A percentile compares a stretch with the other conserved stretches of the same genome.
Evolutionary conservation across 2,113 vertebrate species (phyloP).

Genomic region (Damaliscus lunatus): DNA sequence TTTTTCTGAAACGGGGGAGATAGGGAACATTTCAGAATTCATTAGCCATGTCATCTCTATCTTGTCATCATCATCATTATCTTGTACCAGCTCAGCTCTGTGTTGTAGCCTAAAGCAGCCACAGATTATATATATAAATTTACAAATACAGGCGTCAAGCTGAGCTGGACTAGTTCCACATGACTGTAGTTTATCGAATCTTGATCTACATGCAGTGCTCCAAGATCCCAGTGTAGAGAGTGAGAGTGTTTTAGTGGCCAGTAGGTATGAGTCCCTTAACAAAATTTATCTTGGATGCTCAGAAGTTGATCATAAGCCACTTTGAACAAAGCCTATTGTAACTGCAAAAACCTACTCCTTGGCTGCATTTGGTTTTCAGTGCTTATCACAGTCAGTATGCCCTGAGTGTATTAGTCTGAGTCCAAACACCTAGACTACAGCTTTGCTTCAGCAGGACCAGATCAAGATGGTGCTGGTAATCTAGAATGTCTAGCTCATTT

Average conservation of each 20-base stretch:
- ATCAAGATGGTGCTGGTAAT: neutral
- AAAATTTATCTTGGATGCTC: neutral
- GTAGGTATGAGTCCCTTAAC: neutral
- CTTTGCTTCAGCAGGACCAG: neutral
- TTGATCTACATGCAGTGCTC: neutral
- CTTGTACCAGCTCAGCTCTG: neutral
- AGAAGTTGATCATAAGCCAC: neutral
- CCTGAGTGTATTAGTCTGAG: too few species aligned
- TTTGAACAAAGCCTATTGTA: neutral
- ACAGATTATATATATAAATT: neutral
- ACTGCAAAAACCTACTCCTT: neutral
- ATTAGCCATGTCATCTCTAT: neutral
- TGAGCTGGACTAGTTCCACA: neutral
- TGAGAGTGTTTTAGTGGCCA: neutral
- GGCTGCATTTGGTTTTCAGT: neutral
- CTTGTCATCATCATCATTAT: neutral
- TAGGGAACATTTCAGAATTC: neutral
- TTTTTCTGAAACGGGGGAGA: neutral
- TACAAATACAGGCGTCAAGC: neutral
- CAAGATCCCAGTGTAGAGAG: neutral
- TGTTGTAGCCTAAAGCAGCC: neutral
- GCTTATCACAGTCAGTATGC: fast-evolving
- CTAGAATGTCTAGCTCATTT: neutral
- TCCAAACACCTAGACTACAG: neutral
- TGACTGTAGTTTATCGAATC: neutral